Percentiles rank a stretch among this genome's conserved stretches.
phyloP scores from a whole-genome alignment of 2,113 vertebrate genomes.

The Phylloscopus trochiloides region DNA sequence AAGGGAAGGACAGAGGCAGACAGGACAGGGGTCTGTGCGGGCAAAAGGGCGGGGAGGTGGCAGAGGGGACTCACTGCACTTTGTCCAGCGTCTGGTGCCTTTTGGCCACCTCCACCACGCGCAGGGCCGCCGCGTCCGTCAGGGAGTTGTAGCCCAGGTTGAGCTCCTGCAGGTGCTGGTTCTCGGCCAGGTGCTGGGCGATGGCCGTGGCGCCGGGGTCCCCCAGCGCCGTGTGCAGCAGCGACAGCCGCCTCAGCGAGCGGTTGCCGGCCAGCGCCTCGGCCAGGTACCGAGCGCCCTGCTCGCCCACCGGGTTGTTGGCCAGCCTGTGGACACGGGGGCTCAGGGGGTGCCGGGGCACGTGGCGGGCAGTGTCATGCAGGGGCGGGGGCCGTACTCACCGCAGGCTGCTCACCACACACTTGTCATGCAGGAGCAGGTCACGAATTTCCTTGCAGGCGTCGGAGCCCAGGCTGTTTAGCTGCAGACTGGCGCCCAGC shows the following conservation, averaged over 20 bases:
- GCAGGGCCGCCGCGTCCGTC: constrained; percentile 80
- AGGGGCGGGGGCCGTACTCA: constrained; percentile 46
- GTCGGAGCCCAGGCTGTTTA: constrained; percentile 88
- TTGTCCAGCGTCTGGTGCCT: constrained; percentile 80
- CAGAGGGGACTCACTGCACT: constrained; percentile 79
- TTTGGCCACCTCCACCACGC: constrained; percentile 84
- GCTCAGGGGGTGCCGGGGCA: neutral
- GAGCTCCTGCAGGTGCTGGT: constrained; percentile 82
- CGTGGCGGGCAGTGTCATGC: neutral
- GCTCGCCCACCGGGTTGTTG: constrained; percentile 82
- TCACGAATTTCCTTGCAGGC: constrained; percentile 86
- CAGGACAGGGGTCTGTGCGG: neutral
- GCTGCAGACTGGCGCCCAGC: constrained; percentile 81
- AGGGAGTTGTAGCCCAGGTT: constrained; percentile 93
- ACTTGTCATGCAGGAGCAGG: constrained; percentile 85
- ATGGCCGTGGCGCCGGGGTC: constrained; percentile 79
- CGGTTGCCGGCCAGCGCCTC: constrained; percentile 82
- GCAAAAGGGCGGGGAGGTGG: fast-evolving
- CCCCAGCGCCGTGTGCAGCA: constrained; percentile 87
- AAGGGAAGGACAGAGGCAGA: too few relatives aligned
- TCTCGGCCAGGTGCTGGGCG: constrained; percentile 74
- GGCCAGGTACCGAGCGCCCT: constrained; percentile 75
- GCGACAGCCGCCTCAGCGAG: constrained; percentile 80
- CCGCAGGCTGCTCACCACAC: constrained; percentile 77
- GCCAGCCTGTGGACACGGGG: constrained; percentile 77